These are phyloP conservation scores for Scarus forsteni DNA, from an alignment of 2,797 vertebrate genomes.

Conservation along the genomic window DNA sequence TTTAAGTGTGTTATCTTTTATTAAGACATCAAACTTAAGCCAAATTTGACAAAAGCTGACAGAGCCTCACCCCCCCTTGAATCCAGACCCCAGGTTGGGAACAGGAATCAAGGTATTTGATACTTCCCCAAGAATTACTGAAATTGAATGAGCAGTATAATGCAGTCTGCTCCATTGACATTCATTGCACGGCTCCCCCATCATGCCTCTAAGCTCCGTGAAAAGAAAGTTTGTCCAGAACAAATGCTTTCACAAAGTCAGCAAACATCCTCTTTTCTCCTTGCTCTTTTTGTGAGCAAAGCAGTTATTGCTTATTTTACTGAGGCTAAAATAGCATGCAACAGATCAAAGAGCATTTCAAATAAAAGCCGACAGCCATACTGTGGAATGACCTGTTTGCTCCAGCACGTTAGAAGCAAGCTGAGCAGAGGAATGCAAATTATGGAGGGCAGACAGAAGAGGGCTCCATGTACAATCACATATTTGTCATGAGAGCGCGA, in stretches of 20 bases:
- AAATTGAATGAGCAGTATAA: not conserved
- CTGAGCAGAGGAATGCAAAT: slow-evolving; percentile 7
- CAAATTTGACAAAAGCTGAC: too few species aligned
- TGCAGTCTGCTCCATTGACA: too few species aligned
- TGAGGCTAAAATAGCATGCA: not conserved
- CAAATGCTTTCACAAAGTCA: not conserved
- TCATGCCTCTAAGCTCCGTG: not conserved
- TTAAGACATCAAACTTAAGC: too few species aligned
- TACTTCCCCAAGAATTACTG: too few species aligned
- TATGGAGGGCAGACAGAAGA: not conserved
- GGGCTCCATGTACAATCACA: not conserved
- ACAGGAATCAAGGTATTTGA: too few species aligned
- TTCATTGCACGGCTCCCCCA: not conserved
- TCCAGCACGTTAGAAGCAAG: not conserved
- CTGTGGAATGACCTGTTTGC: slow-evolving; percentile 3
- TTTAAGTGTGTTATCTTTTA: too few species aligned
- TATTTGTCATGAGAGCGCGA: not conserved
- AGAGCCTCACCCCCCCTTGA: too few species aligned
- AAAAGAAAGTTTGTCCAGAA: not conserved
- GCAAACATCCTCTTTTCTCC: not conserved
- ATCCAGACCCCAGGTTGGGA: too few species aligned
- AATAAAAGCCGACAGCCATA: not conserved
- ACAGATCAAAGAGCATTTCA: slow-evolving; percentile 6
- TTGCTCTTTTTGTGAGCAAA: not conserved
- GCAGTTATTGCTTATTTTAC: not conserved